Base-by-base conservation (phyloP, 2,113 vertebrate genomes). In the human (Homo sapiens) region DNA sequence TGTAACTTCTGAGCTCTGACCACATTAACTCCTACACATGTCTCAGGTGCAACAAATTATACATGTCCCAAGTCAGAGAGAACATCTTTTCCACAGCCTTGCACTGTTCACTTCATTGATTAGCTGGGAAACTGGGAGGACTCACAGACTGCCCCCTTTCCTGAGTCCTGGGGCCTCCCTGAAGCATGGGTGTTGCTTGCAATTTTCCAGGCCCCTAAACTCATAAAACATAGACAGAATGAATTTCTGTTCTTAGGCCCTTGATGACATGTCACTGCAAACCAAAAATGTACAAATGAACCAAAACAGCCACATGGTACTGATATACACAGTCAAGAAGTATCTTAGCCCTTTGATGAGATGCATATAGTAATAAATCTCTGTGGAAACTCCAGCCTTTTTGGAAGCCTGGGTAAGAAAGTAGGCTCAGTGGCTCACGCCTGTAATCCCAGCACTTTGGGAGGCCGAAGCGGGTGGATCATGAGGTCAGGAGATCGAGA, bases 161-260 rank as follows among this genome's bases (percentile, higher is more conserved):
- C 55, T 59, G 72, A 61, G 27, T 6, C 72, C 16, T 7, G n/a
- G 20, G 23, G 57, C 22, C 45, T 68, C 22, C 87, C 48, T 38
- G 8, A 85, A 35, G 8, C 22, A 35, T 23, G 25, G 20, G 13
- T 59, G 89, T 52, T 38, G 0, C 75, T 86, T 97, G 68, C 72
- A 70, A 52, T 83, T 93, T 94, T 92, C 92, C 83, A 96, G 43
- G 57, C n/a, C 61, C 70, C 75, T 76, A 38, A 66, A 82, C 73
- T 87, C 95, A 57, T 64, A 88, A 89, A 97, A 90, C 30, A 35
- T 23, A 55, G 52, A 55, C 18, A 73, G 32, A 40, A 80, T 93
- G 79, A 66, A 80, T 94, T 91, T 70, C 38, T 64, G 7, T 80
- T 61, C 43, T 79, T 72, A 59, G 11, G 55, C 20, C 87, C 75